These are phyloP conservation scores for Petrocephalus microphthalmus DNA, from an alignment of 2,113 vertebrate species.

Conservation along the genomic window DNA sequence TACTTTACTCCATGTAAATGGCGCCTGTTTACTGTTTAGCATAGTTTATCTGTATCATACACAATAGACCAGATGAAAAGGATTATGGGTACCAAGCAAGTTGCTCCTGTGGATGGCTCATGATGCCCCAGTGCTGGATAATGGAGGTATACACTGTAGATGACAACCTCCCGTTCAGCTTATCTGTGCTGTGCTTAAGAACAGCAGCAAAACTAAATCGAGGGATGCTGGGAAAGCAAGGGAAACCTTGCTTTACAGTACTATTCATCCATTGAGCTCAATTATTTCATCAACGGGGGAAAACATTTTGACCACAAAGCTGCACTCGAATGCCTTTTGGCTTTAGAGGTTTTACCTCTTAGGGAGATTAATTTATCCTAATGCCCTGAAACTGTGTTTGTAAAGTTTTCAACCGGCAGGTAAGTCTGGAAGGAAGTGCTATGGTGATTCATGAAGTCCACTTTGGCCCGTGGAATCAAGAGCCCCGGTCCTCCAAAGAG, in stretches of 20 bases:
- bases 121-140: neutral
- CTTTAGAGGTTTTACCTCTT: neutral
- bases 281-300: neutral
- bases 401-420: slow-evolving; percentile 11
- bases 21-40: neutral
- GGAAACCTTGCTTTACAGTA: neutral
- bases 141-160: neutral
- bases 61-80: neutral
- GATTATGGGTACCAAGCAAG: neutral
- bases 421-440: neutral
- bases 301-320: neutral
- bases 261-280: neutral
- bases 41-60: neutral
- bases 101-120: neutral
- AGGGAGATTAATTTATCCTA: slow-evolving; percentile 12
- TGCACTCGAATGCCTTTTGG: neutral
- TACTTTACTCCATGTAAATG: neutral
- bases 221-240: neutral
- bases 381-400: neutral
- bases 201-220: neutral
- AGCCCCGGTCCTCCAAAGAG: too few relatives aligned
- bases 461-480: neutral
- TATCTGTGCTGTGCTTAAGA: neutral
- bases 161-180: neutral
- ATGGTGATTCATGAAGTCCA: neutral